These are phyloP conservation scores for Azorinus chamasolen DNA, from an alignment of 2,888 invertebrate genomes.

Conservation along the genomic window DNA sequence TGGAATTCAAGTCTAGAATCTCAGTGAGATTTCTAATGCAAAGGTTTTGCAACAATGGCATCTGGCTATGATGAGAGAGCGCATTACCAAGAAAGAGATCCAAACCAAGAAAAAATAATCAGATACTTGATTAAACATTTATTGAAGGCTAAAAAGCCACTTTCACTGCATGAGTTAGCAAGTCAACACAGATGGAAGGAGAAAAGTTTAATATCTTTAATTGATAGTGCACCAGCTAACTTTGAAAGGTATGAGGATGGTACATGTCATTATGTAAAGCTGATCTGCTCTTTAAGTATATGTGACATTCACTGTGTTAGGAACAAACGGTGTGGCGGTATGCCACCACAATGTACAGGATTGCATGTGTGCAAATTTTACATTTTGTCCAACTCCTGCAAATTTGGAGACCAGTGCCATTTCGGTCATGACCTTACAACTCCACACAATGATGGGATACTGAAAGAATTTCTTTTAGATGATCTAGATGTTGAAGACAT, in stretches of 20 bases:
- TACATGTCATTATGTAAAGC: constrained; percentile 28
- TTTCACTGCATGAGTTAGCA: too few species aligned
- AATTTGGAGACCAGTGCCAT: constrained; percentile 56
- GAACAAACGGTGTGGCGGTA: constrained; percentile 53
- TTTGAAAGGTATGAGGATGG: constrained; percentile 46
- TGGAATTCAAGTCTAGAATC: too few species aligned
- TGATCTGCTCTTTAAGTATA: constrained; percentile 50
- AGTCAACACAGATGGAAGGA: too few species aligned
- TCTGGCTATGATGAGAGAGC: too few species aligned
- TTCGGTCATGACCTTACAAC: constrained; percentile 73
- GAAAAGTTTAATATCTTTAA: not conserved
- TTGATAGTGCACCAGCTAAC: constrained; percentile 23
- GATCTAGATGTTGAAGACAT: constrained; percentile 50
- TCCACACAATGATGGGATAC: constrained; percentile 61
- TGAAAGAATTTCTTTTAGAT: constrained; percentile 56
- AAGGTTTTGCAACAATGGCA: too few species aligned
- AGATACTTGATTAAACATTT: too few species aligned
- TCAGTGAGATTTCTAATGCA: too few species aligned
- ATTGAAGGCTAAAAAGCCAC: too few species aligned
- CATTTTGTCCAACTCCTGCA: constrained; percentile 63
- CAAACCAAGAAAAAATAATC: too few species aligned
- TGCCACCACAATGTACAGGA: constrained; percentile 56
- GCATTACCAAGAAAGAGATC: too few species aligned
- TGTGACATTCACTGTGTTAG: constrained; percentile 67
- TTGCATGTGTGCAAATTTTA: constrained; percentile 71